These are phyloP conservation scores for Cirrhinus molitorella DNA, from an alignment of 2,797 vertebrate species.

Conservation along the genomic window DNA sequence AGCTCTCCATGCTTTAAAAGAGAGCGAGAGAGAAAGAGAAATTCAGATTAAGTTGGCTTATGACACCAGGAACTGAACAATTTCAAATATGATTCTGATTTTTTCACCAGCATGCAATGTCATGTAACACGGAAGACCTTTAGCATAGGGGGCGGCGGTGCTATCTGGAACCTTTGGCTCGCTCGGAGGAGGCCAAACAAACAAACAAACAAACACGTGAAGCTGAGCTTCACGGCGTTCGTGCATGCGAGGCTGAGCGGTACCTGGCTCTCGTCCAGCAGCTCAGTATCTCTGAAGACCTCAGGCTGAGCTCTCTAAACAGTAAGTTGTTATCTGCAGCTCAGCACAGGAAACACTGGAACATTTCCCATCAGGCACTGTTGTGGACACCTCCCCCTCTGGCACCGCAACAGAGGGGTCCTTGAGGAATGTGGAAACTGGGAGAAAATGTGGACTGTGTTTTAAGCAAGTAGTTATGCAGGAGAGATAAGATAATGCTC, in stretches of 20 bases:
- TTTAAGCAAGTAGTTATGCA: constrained; percentile 44
- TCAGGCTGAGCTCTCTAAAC: constrained; percentile 40
- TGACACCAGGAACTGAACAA: constrained; percentile 19
- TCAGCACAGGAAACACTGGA: constrained; percentile 51
- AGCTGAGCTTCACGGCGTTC: neutral
- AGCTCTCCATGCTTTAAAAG: constrained; percentile 41
- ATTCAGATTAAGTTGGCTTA: constrained; percentile 38
- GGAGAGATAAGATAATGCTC: constrained; percentile 28
- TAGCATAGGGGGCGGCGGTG: constrained; percentile 19
- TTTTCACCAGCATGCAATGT: neutral
- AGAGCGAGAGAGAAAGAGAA: neutral
- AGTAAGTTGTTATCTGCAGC: constrained; percentile 53
- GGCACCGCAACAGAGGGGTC: constrained; percentile 57
- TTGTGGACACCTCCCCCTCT: constrained; percentile 38
- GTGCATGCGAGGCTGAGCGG: constrained; percentile 12
- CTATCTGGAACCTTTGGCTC: constrained; percentile 24
- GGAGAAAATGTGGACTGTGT: constrained; percentile 58
- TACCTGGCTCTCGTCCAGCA: constrained; percentile 49
- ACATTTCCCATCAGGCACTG: constrained; percentile 54
- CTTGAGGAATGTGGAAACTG: constrained; percentile 53
- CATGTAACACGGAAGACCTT: neutral
- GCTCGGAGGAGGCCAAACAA: constrained; percentile 23
- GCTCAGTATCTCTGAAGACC: constrained; percentile 50
- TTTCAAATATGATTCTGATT: neutral
- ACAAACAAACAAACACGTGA: constrained; percentile 15